These are phyloP conservation scores for Archegozetes longisetosus DNA, from an alignment of 1,140 invertebrate species.

Conservation along the genomic window DNA sequence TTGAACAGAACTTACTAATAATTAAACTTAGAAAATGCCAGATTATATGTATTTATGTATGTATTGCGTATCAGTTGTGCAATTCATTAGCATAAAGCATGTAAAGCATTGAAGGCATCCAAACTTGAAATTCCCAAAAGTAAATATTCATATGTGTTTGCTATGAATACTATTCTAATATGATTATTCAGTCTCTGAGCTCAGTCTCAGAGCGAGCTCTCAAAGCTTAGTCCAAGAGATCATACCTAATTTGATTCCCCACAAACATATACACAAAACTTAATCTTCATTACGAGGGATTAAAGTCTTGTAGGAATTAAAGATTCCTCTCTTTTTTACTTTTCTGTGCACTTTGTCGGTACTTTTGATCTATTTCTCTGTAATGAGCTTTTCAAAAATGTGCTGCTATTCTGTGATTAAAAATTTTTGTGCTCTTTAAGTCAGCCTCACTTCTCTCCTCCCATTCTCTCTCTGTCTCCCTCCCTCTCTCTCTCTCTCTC, in stretches of 20 bases:
- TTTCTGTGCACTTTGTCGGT: not conserved
- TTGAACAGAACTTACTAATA: not conserved
- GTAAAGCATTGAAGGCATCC: not conserved
- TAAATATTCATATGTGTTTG: not conserved
- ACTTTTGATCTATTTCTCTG: not conserved
- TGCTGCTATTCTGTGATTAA: no score
- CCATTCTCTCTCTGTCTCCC: conserved; percentile 2
- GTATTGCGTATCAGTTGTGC: not conserved
- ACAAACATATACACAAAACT: not conserved
- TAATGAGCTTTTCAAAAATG: not conserved
- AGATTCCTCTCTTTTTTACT: not conserved
- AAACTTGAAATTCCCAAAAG: not conserved
- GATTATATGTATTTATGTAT: not conserved
- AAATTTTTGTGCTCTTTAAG: not conserved
- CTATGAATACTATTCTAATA: not conserved
- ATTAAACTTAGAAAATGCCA: not conserved
- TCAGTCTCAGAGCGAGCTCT: no score
- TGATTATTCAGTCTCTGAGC: not conserved
- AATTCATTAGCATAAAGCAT: not conserved
- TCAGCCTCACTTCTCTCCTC: not conserved
- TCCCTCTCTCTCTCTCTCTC: not conserved
- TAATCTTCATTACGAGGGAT: not conserved
- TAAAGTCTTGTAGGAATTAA: not conserved
- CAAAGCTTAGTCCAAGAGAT: not conserved
- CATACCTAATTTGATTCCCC: not conserved